Conservation (phyloP, 2,888 invertebrate genomes). For the Andrena camellia region DNA sequence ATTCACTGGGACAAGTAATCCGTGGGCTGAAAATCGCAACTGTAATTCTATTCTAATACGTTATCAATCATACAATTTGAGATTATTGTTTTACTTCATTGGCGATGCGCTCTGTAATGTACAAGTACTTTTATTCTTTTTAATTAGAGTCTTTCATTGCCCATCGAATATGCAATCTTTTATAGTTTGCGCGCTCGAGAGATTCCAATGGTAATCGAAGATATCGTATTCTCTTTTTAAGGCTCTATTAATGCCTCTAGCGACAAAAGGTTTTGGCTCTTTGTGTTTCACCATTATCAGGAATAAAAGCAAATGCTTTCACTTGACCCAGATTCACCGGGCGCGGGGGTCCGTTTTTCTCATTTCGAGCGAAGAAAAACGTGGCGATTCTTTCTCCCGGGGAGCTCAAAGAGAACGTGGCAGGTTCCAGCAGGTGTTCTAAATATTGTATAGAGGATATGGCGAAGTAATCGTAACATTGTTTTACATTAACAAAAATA, state of each 20-base stretch:
- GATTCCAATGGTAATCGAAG: slow-evolving; percentile 12
- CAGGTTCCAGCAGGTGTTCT: slow-evolving; percentile 20
- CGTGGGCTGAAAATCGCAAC: no score
- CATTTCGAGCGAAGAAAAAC: slow-evolving; percentile 55
- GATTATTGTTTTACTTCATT: no score
- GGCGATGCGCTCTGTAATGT: no score
- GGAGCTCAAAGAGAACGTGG: slow-evolving; percentile 40
- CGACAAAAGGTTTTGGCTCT: slow-evolving; percentile 57
- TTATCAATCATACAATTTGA: no score
- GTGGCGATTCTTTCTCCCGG: slow-evolving; percentile 35
- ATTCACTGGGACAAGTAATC: no score
- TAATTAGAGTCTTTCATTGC: slow-evolving; percentile 12
- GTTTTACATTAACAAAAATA: neutral
- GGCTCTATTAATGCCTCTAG: slow-evolving; percentile 55
- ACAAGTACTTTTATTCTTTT: no score
- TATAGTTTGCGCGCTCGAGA: neutral
- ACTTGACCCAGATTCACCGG: slow-evolving; percentile 61
- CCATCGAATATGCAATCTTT: neutral
- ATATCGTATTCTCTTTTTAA: slow-evolving; percentile 33
- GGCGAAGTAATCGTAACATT: neutral
- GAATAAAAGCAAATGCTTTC: slow-evolving; percentile 67
- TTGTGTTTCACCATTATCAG: slow-evolving; percentile 54
- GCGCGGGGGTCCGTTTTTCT: slow-evolving; percentile 29
- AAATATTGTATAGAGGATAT: slow-evolving; percentile 22
- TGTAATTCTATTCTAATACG: no score